A percentile compares a stretch with the other conserved stretches of the same genome.
Evolutionary conservation across 2,797 vertebrate species (phyloP).

Genomic region (Gobionotothen gibberifrons): DNA sequence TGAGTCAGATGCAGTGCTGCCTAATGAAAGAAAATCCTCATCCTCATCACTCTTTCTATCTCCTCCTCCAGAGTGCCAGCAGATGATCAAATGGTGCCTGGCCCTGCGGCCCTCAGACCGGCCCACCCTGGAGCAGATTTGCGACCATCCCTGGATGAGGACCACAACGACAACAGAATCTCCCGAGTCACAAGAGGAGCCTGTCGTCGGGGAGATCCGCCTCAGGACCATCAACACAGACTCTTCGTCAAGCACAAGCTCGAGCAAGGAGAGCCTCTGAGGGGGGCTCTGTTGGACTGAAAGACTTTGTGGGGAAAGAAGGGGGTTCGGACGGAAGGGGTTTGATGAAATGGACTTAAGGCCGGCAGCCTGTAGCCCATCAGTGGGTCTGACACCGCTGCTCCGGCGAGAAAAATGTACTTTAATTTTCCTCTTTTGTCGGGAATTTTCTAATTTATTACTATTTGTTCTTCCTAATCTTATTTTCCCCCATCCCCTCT

Average conservation of each 20-base stretch:
- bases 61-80: slow-evolving; percentile 90
- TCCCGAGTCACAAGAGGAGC: slow-evolving; percentile 83
- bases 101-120: slow-evolving; percentile 95
- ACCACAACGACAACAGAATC: slow-evolving; percentile 75
- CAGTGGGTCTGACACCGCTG: slow-evolving; percentile 46
- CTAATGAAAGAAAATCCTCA: background rate
- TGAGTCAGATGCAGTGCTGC: slow-evolving; percentile 24
- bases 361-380: slow-evolving; percentile 68
- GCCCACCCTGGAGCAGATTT: slow-evolving; percentile 96
- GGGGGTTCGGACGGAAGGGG: slow-evolving; percentile 65
- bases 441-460: slow-evolving; percentile 89
- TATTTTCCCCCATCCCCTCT: slow-evolving; percentile 76
- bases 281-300: slow-evolving; percentile 66
- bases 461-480: slow-evolving; percentile 82
- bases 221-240: slow-evolving; percentile 91
- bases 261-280: slow-evolving; percentile 97
- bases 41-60: background rate
- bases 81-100: slow-evolving; percentile 98
- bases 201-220: slow-evolving; percentile 85
- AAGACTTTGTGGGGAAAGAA: slow-evolving; percentile 59
- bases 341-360: slow-evolving; percentile 68
- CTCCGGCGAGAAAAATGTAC: slow-evolving; percentile 63
- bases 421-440: slow-evolving; percentile 81
- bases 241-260: slow-evolving; percentile 94
- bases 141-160: slow-evolving; percentile 96